Conservation (phyloP, 2,797 vertebrate species). For the Melanogrammus aeglefinus region DNA sequence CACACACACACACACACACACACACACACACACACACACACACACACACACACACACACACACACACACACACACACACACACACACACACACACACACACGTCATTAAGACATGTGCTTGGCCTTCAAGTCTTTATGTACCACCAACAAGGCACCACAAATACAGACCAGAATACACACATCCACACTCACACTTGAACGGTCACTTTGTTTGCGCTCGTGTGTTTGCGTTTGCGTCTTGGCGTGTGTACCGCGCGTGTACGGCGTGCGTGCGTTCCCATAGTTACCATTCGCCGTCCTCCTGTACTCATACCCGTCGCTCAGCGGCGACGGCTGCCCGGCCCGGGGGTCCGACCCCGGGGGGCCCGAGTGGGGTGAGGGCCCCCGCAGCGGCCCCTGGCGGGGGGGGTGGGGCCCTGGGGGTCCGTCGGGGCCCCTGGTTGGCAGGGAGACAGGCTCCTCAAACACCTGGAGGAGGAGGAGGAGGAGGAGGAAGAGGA, state of each 20-base stretch:
- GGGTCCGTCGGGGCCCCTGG: conserved; percentile 40
- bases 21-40: too few species aligned
- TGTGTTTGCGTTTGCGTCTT: too few species aligned
- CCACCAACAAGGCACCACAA: too few species aligned
- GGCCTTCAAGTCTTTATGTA: too few species aligned
- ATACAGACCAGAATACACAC: too few species aligned
- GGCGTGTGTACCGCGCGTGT: too few species aligned
- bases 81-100: too few species aligned
- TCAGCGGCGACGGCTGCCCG: conserved; percentile 36
- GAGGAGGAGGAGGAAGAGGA: conserved; percentile 30
- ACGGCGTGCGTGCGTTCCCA: conserved; percentile 12
- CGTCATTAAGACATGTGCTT: too few species aligned
- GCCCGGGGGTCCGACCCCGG: conserved; percentile 27
- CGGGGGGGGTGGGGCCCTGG: conserved; percentile 46
- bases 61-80: too few species aligned
- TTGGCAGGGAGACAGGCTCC: conserved; percentile 43
- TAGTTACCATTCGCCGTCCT: conserved; percentile 68
- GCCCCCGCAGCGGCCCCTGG: conserved; percentile 20
- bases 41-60: too few species aligned
- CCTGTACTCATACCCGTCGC: conserved; percentile 43
- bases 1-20: too few species aligned
- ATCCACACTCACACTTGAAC: too few species aligned
- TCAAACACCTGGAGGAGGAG: conserved; percentile 69
- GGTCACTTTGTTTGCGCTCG: neutral
- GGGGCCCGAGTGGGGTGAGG: conserved; percentile 8